A percentile compares a stretch with the other conserved stretches of the same genome.
Conservation (phyloP, 2,888 invertebrate species). For the Zhuqinia jingwanae region DNA sequence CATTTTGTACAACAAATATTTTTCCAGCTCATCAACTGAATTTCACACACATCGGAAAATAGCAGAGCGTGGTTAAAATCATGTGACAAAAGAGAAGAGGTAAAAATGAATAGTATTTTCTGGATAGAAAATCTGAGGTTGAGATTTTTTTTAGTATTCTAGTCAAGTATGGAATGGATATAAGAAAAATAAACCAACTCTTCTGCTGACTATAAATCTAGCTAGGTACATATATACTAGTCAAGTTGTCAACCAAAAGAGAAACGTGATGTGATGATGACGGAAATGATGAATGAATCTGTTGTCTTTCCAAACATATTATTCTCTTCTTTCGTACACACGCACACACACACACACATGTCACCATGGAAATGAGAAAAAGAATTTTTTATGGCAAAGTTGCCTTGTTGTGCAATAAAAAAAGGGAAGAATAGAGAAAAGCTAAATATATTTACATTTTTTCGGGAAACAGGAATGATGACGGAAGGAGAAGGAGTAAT, state of each 20-base stretch:
- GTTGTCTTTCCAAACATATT: not conserved
- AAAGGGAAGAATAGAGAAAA: not conserved
- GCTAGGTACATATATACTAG: no score
- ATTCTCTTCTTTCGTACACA: no score
- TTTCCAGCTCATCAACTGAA: constrained; percentile 15
- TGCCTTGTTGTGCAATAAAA: not conserved
- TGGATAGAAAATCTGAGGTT: not conserved
- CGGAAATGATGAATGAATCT: not conserved
- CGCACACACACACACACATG: no score
- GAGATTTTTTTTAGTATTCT: no score
- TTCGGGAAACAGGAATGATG: not conserved
- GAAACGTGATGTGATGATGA: not conserved
- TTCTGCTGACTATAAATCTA: no score
- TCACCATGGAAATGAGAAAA: no score
- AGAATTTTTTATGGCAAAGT: no score
- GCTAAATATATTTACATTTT: not conserved
- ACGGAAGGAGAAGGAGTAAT: no score
- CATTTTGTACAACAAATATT: not conserved
- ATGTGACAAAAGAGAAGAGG: not conserved
- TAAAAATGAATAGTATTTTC: not conserved
- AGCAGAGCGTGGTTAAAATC: not conserved
- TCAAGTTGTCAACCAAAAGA: no score
- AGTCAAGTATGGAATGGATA: no score
- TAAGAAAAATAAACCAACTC: no score
- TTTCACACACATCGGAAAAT: not conserved